phyloP scores from a whole-genome alignment of 2,113 vertebrate genomes.

The Prochilodus magdalenae region DNA sequence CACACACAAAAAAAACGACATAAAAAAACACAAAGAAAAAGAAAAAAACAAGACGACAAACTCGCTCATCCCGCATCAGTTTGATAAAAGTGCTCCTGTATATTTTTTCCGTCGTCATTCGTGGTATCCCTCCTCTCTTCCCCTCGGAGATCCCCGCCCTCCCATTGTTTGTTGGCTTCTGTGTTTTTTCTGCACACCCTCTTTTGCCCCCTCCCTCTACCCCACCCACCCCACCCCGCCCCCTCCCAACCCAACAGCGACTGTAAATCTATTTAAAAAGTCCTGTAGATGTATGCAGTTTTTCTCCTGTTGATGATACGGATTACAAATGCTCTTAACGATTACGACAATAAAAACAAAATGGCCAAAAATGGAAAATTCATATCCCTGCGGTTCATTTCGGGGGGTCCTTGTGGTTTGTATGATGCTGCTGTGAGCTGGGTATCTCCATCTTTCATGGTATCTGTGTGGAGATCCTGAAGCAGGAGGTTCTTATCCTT shows the following conservation, averaged over 20 bases:
- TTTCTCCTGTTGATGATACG: slow-evolving; percentile 90
- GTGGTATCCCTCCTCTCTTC: slow-evolving; percentile 86
- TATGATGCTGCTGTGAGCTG: neutral
- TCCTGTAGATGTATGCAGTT: slow-evolving; percentile 94
- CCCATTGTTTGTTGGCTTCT: slow-evolving; percentile 88
- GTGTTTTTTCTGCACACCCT: slow-evolving; percentile 78
- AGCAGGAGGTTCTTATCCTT: too few relatives aligned
- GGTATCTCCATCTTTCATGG: too few relatives aligned
- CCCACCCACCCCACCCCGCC: slow-evolving; percentile 76
- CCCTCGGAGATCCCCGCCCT: slow-evolving; percentile 82
- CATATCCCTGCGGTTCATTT: neutral
- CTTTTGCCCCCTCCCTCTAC: slow-evolving; percentile 84
- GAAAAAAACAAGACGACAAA: slow-evolving; percentile 62
- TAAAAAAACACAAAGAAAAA: slow-evolving; percentile 59
- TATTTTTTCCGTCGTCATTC: slow-evolving; percentile 91
- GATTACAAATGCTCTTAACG: slow-evolving; percentile 70
- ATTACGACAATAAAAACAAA: slow-evolving; percentile 81
- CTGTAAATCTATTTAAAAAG: slow-evolving; percentile 96
- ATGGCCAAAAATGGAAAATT: slow-evolving; percentile 71
- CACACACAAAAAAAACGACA: slow-evolving; percentile 61
- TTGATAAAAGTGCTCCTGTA: slow-evolving; percentile 90
- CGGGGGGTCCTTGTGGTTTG: too few relatives aligned
- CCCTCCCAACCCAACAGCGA: slow-evolving; percentile 66
- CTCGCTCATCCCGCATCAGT: slow-evolving; percentile 83
- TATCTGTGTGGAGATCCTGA: too few relatives aligned